Base-by-base conservation (phyloP, 2,113 vertebrate species). In the Shinisaurus crocodilurus region DNA sequence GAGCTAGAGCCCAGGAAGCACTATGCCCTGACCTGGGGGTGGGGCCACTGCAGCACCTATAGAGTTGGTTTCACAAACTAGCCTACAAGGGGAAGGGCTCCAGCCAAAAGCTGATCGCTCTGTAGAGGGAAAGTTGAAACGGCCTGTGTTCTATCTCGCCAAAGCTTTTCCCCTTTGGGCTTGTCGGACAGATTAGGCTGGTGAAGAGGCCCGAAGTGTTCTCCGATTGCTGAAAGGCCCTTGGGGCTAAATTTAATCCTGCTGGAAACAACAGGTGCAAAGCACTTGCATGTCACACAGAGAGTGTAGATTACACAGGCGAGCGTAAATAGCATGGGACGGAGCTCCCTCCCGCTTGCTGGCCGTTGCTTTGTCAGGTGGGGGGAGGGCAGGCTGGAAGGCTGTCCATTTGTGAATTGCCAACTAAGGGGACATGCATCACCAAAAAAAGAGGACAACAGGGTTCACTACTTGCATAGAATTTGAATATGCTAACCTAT, bases 241-340 rank as follows among this genome's bases (percentile, higher is more conserved):
- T 60, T 3, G 12, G 69, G 70, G 69, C 88, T 83, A 89, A 89
- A 89, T 89, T 83, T 83, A 88, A 83, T 83, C 69, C 37, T 25
- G 69, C 20, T 82, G 70, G 80, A 63, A 65, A 63, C 80, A 65
- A 63, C 80, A 89, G 88, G 80, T 83, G 70, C 70, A 63, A 83
- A 32, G 6, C 34, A 29, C 69, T 60, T 83, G 50, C 34, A 50
- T 32, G 50, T 83, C 80, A 83, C 60, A 50, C 40, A 45, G 83
- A 20, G 76, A 70, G 83, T 79, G 23, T 70, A 15, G 84, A 90
- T 90, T 80, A 85, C 74, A 79, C 45, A 3, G 3, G 82, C 7
- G 13, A 5, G 65, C 6, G n/a, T 70, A 70, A 54, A 34, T 86
- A 86, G 82, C 45, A 29, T 20, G 43, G 45, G 74, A 43, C 9